Conservation (phyloP, 2,797 vertebrate genomes). For the Eulemur coronatus region DNA sequence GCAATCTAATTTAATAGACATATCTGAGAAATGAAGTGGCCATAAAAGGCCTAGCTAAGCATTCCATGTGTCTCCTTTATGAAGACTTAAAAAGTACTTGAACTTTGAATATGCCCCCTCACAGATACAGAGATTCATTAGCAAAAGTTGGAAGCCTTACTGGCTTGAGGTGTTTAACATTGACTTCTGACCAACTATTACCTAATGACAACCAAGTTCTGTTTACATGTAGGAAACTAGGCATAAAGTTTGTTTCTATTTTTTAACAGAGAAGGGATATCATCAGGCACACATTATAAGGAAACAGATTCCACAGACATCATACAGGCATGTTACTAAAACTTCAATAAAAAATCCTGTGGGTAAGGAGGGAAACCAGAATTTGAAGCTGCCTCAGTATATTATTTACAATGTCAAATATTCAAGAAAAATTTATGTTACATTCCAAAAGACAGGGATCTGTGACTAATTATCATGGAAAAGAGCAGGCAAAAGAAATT, state of each 20-base stretch:
- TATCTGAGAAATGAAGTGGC: background rate
- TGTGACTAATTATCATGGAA: background rate
- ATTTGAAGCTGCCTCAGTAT: background rate
- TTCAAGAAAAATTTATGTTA: background rate
- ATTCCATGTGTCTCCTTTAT: background rate
- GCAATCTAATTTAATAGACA: background rate
- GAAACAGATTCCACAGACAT: background rate
- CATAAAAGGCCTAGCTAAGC: background rate
- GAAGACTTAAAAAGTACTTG: background rate
- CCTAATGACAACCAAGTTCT: background rate
- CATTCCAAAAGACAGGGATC: background rate
- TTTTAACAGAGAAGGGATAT: background rate
- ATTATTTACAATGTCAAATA: constrained; percentile 28
- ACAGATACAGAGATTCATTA: background rate
- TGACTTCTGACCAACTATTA: background rate
- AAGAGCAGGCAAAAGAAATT: background rate
- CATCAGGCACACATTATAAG: background rate
- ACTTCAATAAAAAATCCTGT: background rate
- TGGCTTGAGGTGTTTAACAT: background rate
- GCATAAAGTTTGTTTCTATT: background rate
- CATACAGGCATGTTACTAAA: background rate
- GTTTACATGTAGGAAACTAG: background rate
- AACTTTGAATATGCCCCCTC: background rate
- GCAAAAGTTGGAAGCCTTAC: background rate
- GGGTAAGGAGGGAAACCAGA: background rate